Conservation (phyloP, 2,113 vertebrate species). For the Etia nguti region DNA sequence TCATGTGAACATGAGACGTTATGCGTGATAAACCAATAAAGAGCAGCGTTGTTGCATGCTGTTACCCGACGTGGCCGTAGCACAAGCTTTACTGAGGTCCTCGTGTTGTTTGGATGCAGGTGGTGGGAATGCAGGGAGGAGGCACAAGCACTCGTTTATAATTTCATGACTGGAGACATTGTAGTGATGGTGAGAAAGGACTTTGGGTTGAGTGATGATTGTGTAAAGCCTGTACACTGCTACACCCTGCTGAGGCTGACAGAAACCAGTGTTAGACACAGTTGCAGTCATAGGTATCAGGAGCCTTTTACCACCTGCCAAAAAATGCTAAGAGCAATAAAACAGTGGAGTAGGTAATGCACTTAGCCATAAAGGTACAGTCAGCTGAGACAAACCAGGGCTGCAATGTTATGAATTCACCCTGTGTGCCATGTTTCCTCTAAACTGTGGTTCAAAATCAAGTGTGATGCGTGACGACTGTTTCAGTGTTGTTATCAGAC, state of each 20-base stretch:
- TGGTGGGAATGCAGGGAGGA: background rate
- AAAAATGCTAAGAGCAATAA: background rate
- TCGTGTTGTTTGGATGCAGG: background rate
- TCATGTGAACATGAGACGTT: constrained; percentile 11
- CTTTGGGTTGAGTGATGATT: background rate
- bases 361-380: background rate
- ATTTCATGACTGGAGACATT: background rate
- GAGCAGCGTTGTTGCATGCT: background rate
- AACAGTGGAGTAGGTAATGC: background rate
- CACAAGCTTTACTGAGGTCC: background rate
- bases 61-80: background rate
- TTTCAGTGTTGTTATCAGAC: background rate
- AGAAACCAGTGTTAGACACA: background rate
- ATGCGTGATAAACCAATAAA: background rate
- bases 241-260: background rate
- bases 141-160: background rate
- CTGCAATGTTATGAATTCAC: background rate
- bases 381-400: background rate
- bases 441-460: background rate
- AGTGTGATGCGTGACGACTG: background rate
- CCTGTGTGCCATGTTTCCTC: background rate
- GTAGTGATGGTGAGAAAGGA: background rate
- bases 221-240: background rate
- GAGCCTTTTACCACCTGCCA: background rate
- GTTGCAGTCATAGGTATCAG: background rate